These are phyloP conservation scores for Eupithecia inturbata DNA, from an alignment of 2,888 invertebrate genomes.

Conservation along the genomic window DNA sequence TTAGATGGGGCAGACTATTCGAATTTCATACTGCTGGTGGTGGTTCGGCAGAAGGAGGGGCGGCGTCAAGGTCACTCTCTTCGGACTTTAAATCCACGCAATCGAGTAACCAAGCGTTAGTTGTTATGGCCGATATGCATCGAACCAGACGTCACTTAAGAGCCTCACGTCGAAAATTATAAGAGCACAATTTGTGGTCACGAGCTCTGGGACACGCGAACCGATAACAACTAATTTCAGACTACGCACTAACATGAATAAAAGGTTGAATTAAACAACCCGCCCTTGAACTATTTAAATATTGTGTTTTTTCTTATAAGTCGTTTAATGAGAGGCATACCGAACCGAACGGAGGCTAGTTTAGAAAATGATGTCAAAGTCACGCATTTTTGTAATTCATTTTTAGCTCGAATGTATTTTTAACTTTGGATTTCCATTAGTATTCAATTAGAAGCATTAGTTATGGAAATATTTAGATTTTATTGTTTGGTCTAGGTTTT, in stretches of 20 bases:
- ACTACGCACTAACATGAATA: slow-evolving; percentile 73
- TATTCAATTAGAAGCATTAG: slow-evolving; percentile 11
- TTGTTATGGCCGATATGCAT: slow-evolving; percentile 68
- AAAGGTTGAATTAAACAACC: slow-evolving; percentile 54
- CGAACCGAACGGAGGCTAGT: slow-evolving; percentile 43
- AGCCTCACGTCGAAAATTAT: slow-evolving; percentile 68
- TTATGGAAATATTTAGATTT: slow-evolving; percentile 22
- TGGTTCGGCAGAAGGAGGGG: slow-evolving; percentile 58
- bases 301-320: slow-evolving; percentile 50
- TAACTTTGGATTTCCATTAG: slow-evolving; percentile 16
- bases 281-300: slow-evolving; percentile 71
- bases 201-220: slow-evolving; percentile 67
- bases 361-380: slow-evolving; percentile 56
- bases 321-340: slow-evolving; percentile 43
- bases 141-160: slow-evolving; percentile 62
- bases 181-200: slow-evolving; percentile 59
- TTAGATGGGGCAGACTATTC: slow-evolving; percentile 74
- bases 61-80: slow-evolving; percentile 77
- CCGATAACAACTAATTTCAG: slow-evolving; percentile 71
- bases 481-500: slow-evolving; percentile 22
- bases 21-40: slow-evolving; percentile 70
- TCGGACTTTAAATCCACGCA: slow-evolving; percentile 75
- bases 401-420: slow-evolving; percentile 28
- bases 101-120: slow-evolving; percentile 61
- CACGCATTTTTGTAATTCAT: slow-evolving; percentile 39